A percentile compares a stretch with the other conserved stretches of the same genome.
phyloP scores from a whole-genome alignment of 2,113 vertebrate species.

The Gopherus flavomarginatus region DNA sequence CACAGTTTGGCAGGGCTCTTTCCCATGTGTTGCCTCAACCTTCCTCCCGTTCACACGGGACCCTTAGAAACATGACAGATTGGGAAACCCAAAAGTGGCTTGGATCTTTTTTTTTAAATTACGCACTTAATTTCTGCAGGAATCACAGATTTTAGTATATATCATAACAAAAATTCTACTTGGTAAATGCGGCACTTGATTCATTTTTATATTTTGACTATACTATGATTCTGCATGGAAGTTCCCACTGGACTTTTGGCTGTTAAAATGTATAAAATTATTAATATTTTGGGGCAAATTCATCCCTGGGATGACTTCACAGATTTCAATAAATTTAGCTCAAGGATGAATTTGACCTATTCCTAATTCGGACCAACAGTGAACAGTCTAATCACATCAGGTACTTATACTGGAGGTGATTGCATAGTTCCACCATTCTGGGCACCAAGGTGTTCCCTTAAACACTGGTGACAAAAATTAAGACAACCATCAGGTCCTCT shows the following conservation, averaged over 20 bases:
- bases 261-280: background rate
- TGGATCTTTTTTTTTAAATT: background rate
- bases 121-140: background rate
- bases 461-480: background rate
- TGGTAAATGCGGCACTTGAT: background rate
- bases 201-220: background rate
- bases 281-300: rapidly evolving
- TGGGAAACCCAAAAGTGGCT: background rate
- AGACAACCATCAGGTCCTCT: background rate
- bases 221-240: background rate
- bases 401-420: background rate
- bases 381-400: background rate
- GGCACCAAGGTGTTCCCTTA: background rate
- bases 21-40: background rate
- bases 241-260: background rate
- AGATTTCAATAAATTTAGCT: background rate
- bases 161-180: background rate
- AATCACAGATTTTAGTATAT: background rate
- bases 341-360: background rate
- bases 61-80: background rate
- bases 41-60: background rate
- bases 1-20: background rate
- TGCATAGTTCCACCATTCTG: background rate
- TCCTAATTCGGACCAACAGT: background rate
- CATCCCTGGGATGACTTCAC: background rate